phyloP scores from a whole-genome alignment of 2,113 vertebrate genomes.

The Pygoscelis adeliae region DNA sequence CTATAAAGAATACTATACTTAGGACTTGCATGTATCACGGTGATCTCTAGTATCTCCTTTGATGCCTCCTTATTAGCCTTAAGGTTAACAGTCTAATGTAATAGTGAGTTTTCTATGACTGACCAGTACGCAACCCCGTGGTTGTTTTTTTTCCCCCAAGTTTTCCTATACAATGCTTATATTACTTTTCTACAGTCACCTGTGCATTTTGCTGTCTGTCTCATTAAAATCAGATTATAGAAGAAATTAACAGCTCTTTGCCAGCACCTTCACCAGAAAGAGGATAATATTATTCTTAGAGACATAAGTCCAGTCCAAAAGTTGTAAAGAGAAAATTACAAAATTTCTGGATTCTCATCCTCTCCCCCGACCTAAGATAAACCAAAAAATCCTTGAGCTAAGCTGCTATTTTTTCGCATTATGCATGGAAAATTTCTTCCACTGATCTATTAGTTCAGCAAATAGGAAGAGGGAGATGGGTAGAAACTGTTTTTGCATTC shows the following conservation, averaged over 20 bases:
- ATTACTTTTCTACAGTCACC: neutral
- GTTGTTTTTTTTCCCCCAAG: accelerated
- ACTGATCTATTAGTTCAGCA: conserved; percentile 35
- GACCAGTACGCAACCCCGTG: neutral
- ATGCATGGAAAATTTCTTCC: conserved; percentile 26
- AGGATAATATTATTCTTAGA: neutral
- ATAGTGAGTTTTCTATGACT: neutral
- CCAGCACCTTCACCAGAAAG: neutral
- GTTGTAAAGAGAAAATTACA: neutral
- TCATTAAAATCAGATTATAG: neutral
- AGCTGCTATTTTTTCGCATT: conserved; percentile 18
- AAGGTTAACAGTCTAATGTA: neutral
- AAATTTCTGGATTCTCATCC: neutral
- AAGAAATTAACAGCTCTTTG: neutral
- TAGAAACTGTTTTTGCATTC: conserved; percentile 17
- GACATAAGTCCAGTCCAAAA: neutral
- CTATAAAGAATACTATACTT: neutral
- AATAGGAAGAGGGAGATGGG: neutral
- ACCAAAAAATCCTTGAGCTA: conserved; percentile 14
- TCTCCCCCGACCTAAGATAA: neutral
- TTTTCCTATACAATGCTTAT: neutral
- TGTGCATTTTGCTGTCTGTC: neutral
- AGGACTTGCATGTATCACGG: neutral
- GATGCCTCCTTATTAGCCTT: neutral
- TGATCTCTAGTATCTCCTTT: neutral